A percentile compares a stretch with the other conserved stretches of the same genome.
Evolutionary conservation across 1,140 invertebrate genomes (phyloP).

Genomic region (Pseudobourletiella spinata): DNA sequence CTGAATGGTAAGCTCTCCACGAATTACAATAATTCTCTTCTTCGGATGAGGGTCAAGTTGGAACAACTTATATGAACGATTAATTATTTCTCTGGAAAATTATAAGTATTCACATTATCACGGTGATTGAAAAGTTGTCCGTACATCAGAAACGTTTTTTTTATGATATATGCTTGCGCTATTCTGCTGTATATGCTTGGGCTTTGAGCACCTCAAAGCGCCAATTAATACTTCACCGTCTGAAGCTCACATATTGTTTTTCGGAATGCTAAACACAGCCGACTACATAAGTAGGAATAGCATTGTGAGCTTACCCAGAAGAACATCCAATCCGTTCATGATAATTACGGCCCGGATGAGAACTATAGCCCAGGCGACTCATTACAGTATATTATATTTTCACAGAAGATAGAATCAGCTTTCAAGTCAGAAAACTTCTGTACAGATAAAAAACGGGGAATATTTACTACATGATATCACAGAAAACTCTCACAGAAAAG

Average conservation of each 20-base stretch:
- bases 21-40: slow-evolving; percentile 24
- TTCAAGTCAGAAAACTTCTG: no score
- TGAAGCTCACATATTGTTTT: no score
- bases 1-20: slow-evolving; percentile 27
- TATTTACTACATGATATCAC: no score
- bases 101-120: not conserved
- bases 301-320: not conserved
- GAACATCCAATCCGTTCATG: slow-evolving; percentile 6
- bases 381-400: no score
- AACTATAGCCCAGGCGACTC: not conserved
- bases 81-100: slow-evolving; percentile 21
- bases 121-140: not conserved
- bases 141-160: not conserved
- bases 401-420: no score
- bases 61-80: slow-evolving; percentile 28
- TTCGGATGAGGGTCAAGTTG: slow-evolving; percentile 31
- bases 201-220: no score
- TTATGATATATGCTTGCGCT: slow-evolving; percentile 25
- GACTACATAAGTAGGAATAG: no score
- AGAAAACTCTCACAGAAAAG: no score
- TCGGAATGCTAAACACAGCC: no score
- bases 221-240: no score
- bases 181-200: slow-evolving; percentile 27
- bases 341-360: not conserved
- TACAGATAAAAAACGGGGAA: no score